Percentiles rank a stretch among this genome's conserved stretches.
phyloP scores from a whole-genome alignment of 2,113 vertebrate species.

The Glaucomys volans region DNA sequence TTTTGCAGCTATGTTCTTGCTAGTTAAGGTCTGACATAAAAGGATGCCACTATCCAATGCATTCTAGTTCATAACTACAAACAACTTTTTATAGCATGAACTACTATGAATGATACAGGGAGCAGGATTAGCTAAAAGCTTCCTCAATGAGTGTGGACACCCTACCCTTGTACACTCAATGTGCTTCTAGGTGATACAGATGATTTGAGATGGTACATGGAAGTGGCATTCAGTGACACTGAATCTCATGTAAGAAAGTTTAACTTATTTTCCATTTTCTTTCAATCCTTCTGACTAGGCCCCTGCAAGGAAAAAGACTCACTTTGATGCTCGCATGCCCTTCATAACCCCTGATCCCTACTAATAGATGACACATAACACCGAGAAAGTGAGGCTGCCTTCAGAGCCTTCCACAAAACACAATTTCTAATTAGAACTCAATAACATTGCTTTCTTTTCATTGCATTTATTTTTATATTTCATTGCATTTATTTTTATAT shows the following conservation, averaged over 20 bases:
- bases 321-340: background rate
- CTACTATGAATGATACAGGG: background rate
- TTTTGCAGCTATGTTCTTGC: background rate
- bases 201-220: background rate
- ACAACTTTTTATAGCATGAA: background rate
- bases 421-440: conserved; percentile 43
- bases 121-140: conserved; percentile 2
- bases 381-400: background rate
- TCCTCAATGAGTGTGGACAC: background rate
- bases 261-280: conserved; percentile 2
- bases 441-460: conserved; percentile 1
- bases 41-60: background rate
- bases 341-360: background rate
- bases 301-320: background rate
- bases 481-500: conserved; percentile 41
- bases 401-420: conserved; percentile 31
- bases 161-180: background rate
- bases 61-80: conserved; percentile 40
- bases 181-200: background rate
- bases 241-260: background rate
- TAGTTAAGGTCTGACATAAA: conserved; percentile 12
- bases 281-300: conserved; percentile 10
- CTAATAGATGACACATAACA: background rate
- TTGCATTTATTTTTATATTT: conserved; percentile 47
- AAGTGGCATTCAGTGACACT: background rate